Base-by-base conservation (phyloP, 2,113 vertebrate genomes). In the Rhinoderma darwinii region DNA sequence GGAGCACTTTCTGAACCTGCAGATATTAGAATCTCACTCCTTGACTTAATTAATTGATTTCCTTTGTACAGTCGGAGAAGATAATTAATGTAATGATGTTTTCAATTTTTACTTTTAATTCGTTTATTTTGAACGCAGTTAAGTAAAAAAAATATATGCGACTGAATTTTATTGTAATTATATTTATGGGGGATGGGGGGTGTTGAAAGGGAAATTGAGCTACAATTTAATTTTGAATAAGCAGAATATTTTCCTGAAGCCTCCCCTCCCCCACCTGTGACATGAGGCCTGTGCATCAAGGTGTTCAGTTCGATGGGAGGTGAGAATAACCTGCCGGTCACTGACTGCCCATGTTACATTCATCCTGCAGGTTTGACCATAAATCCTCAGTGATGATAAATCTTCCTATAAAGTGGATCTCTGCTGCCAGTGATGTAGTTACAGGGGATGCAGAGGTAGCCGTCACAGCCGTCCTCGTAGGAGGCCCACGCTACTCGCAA, bases 11-110 rank as follows among this genome's bases (percentile, higher is more conserved):
- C 35, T 72, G 37, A 72, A n/a, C 41, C 1, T 72, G 68, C 68
- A 39, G 17, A 39, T 72, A 20, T 72, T 27, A 39, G 8, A 20
- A 72, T 72, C 20, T 11, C 18, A 2, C 68, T 72, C 68, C 35
- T 54, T 54, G 44, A 32, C 50, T 54, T 25, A 10, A 54, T 37
- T 35, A 78, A 72, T 77, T 77, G 47, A 77, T 78, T 54, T 54
- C 75, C 51, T 51, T 76, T 78, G 27, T 78, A 54, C 76, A 78
- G 30, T 78, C 35, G 37, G 4, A 78, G 22, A 35, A 32, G 76
- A 78, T 78, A 78, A 78, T 78, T 78, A 51, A 35, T 56, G 17
- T 78, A 78, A 78, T 78, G 76, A 78, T 51, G 17, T 37, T 78
- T 35, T 72, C 30, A n/a, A 20, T 70, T 37, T 37, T 70, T 47